Evolutionary conservation across 1,140 invertebrate genomes (phyloP).

Genomic region (Orius laevigatus): DNA sequence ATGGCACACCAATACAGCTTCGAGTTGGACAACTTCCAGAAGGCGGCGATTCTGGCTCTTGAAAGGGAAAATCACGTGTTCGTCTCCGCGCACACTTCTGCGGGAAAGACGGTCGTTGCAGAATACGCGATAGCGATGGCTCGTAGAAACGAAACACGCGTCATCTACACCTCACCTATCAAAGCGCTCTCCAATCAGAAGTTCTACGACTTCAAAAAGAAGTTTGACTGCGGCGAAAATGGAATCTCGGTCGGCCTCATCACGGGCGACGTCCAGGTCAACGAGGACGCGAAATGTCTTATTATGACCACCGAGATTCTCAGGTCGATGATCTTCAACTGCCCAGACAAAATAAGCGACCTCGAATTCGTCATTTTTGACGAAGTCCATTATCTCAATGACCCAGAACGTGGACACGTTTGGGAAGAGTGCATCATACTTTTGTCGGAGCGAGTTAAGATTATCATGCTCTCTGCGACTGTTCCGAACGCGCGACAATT

Average conservation of each 20-base stretch:
- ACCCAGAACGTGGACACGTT: conserved; percentile 93
- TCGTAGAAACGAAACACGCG: background rate
- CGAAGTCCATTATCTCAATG: conserved; percentile 98
- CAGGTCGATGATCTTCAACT: conserved; percentile 31
- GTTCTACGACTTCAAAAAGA: conserved; percentile 88
- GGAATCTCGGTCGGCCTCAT: conserved; percentile 61
- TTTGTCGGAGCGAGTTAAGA: conserved; percentile 81
- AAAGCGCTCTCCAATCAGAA: conserved; percentile 99
- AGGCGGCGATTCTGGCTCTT: conserved; percentile 78
- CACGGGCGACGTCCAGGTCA: conserved; percentile 93
- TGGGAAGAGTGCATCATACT: conserved; percentile 99
- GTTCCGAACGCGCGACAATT: conserved; percentile 94
- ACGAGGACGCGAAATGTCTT: conserved; percentile 80
- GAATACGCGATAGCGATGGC: conserved; percentile 90
- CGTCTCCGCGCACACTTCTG: conserved; percentile 97
- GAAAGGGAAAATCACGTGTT: conserved; percentile 93
- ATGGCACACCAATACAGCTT: conserved; percentile 33
- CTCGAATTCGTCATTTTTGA: conserved; percentile 99
- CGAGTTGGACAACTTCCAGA: conserved; percentile 93
- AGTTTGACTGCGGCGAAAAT: conserved; percentile 41
- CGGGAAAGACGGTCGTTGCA: conserved; percentile 97
- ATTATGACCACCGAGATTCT: conserved; percentile 99
- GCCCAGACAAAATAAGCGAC: conserved; percentile 76
- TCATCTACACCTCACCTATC: conserved; percentile 96
- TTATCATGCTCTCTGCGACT: conserved; percentile 95